Conservation (phyloP, 2,888 invertebrate genomes). For the Synanthedon myopaeformis region DNA sequence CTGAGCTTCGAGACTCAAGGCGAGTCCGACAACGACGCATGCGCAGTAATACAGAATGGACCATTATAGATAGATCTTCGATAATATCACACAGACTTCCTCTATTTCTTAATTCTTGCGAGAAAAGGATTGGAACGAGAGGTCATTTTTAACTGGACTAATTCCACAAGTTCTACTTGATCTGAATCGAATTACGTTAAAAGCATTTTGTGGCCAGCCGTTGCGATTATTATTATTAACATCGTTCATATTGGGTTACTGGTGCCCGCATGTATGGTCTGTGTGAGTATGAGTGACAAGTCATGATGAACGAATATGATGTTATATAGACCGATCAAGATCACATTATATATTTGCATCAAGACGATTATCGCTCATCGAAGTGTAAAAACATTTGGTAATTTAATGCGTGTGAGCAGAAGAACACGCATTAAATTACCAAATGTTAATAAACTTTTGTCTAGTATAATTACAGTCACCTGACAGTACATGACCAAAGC, state of each 20-base stretch:
- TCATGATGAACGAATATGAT: constrained; percentile 1
- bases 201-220: constrained; percentile 63
- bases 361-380: too few relatives aligned
- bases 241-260: constrained; percentile 46
- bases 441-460: too few relatives aligned
- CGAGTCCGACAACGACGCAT: constrained; percentile 44
- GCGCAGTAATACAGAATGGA: constrained; percentile 26
- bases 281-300: background rate
- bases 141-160: constrained; percentile 40
- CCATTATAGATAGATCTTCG: constrained; percentile 39
- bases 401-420: too few relatives aligned
- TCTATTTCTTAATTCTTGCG: constrained; percentile 18
- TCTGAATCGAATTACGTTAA: constrained; percentile 64
- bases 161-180: constrained; percentile 50
- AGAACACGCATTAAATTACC: too few relatives aligned
- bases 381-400: too few relatives aligned
- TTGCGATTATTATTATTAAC: constrained; percentile 56
- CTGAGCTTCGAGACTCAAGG: constrained; percentile 61
- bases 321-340: background rate
- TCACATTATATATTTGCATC: background rate
- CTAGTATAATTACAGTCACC: too few relatives aligned
- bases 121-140: constrained; percentile 22
- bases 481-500: too few relatives aligned
- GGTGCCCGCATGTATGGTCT: constrained; percentile 16
- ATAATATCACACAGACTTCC: constrained; percentile 19